These are phyloP conservation scores for Aphis craccivora DNA, from an alignment of 1,140 invertebrate genomes.

Conservation along the genomic window DNA sequence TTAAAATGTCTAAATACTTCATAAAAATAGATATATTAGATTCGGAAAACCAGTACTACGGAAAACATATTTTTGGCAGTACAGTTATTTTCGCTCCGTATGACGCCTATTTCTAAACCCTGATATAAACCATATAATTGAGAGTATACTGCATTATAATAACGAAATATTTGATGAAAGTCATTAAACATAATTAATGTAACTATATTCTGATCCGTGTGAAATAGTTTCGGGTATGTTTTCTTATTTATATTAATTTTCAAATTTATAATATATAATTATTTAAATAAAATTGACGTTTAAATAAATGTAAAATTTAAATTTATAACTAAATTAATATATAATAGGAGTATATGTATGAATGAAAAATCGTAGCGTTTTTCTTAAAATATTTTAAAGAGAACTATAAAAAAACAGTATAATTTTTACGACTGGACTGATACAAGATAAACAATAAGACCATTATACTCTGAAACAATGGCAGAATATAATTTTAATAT, in stretches of 20 bases:
- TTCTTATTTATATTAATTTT: background rate
- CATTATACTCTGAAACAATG: background rate
- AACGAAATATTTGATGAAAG: no score
- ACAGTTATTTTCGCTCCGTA: no score
- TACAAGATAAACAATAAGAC: background rate
- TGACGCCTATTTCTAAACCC: no score
- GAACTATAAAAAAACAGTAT: background rate
- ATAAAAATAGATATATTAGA: no score
- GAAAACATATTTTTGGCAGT: no score
- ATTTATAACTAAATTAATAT: background rate
- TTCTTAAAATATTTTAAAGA: background rate
- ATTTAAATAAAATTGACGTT: background rate
- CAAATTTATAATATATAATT: no score
- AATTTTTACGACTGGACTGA: fast-evolving
- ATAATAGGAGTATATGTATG: no score
- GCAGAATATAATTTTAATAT: background rate
- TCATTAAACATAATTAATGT: background rate
- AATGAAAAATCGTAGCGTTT: no score
- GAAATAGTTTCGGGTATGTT: background rate
- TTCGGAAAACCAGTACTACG: no score
- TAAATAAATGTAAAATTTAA: background rate
- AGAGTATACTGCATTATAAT: no score
- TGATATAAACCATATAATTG: no score
- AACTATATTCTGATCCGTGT: background rate
- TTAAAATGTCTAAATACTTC: no score